phyloP scores from a whole-genome alignment of 1,140 invertebrate genomes.

The Pristionchus pacificus region DNA sequence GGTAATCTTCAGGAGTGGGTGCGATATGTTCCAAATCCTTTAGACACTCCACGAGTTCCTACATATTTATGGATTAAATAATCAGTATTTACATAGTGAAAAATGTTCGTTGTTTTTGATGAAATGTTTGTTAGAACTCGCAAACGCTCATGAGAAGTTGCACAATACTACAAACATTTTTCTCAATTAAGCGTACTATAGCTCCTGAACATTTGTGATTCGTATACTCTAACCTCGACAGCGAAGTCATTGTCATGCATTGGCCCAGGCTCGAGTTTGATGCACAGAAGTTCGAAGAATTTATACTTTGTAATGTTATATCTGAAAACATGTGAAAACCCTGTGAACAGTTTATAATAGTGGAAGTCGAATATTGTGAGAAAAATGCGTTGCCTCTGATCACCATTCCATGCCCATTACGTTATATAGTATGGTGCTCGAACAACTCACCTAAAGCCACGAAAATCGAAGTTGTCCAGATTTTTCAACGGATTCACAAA shows the following conservation, averaged over 20 bases:
- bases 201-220: neutral
- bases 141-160: constrained; percentile 7
- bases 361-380: no score
- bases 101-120: no score
- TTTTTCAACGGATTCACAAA: constrained; percentile 90
- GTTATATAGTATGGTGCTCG: no score
- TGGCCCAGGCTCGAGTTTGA: constrained; percentile 76
- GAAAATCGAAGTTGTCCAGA: constrained; percentile 68
- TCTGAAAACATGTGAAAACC: constrained; percentile 48
- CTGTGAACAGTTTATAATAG: no score
- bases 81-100: no score
- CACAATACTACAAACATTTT: constrained; percentile 20
- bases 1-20: constrained; percentile 88
- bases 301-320: constrained; percentile 85
- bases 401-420: neutral
- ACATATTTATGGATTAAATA: no score
- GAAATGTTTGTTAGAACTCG: no score
- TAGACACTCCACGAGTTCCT: constrained; percentile 80
- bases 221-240: constrained; percentile 66
- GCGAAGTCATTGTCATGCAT: constrained; percentile 77
- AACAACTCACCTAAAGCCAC: constrained; percentile 65
- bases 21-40: constrained; percentile 81
- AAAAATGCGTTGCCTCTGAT: no score
- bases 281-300: constrained; percentile 87
- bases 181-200: constrained; percentile 18